Evolutionary conservation across 2,113 vertebrate genomes (phyloP).

Genomic region (Haplochromis burtoni): DNA sequence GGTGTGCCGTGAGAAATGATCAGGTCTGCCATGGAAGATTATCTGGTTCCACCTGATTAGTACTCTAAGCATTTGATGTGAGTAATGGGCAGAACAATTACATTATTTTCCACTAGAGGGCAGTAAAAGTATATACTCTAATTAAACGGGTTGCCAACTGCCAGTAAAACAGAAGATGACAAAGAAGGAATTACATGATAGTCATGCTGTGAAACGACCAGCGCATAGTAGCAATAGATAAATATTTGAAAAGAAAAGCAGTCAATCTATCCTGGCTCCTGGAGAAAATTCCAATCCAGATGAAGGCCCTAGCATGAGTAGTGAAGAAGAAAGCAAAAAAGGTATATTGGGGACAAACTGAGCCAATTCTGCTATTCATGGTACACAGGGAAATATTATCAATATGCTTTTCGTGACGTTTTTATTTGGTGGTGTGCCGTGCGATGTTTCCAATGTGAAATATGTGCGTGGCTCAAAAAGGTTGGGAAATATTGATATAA

Average conservation of each 20-base stretch:
- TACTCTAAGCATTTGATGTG: neutral
- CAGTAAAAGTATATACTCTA: neutral
- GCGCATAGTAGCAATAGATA: neutral
- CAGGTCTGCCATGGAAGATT: neutral
- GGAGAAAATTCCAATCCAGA: neutral
- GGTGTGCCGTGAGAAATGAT: rapidly evolving
- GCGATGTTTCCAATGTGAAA: neutral
- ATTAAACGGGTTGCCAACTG: neutral
- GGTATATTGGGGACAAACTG: rapidly evolving
- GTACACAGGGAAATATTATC: rapidly evolving
- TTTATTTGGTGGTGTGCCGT: neutral
- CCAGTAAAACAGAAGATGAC: neutral
- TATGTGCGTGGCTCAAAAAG: rapidly evolving
- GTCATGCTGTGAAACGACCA: neutral
- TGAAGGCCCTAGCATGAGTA: neutral
- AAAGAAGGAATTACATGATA: neutral
- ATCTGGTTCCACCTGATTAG: neutral
- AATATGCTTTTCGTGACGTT: neutral
- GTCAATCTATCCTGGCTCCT: neutral
- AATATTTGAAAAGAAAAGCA: rapidly evolving
- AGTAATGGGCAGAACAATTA: neutral
- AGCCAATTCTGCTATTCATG: rapidly evolving
- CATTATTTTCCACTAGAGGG: neutral
- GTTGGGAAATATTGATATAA: neutral
- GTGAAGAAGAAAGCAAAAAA: neutral